Evolutionary conservation across 2,797 vertebrate species (phyloP), one percentile per base, ranked within the genome.

Genomic region (Harpagifer antarcticus): DNA sequence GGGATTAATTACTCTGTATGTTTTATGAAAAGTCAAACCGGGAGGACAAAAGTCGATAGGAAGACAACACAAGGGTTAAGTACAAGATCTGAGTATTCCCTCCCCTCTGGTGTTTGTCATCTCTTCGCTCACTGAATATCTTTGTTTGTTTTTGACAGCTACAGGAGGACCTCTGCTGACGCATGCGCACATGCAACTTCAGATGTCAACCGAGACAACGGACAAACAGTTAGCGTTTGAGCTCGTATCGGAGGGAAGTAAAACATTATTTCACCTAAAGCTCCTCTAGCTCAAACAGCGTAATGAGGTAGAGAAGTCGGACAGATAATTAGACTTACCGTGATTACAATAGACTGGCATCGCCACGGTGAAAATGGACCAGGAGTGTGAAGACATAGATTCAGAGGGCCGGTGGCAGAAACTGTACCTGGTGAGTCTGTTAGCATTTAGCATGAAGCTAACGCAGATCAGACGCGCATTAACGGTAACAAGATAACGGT

Each of bases 371-470:
- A 93, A 90, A 33, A 94, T 97, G 91, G 95, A 98, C 84, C 94
- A 92, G 88, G 95, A 97, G 87, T 98, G 97, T 93, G 93, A 96
- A 82, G 96, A 96, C 85, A 93, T 96, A 84, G 96, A 98, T 59
- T 95, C 95, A 16, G 94, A 95, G 78, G 95, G 95, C 91, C 96
- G 95, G 93, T 98, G 97, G 97, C 97, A 98, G 72, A 96, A 96
- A 86, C 91, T 97, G 13, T 98, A 98, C 88, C 81, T 95, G 88
- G 97, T 98, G 92, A 97, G 96, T 95, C 11, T 92, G 73, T 88
- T 89, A 91, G 90, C 89, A 79, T 74, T 53, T 91, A 91, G 86
- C 88, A 71, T 20, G 4, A 14, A 74, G 90, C 88, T 91, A 91
- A 82, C 50, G 72, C 68, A 78, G 54, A 76, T 65, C 15, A 59